Conservation (phyloP, 2,888 invertebrate genomes). For the Ennomos quercinarius region DNA sequence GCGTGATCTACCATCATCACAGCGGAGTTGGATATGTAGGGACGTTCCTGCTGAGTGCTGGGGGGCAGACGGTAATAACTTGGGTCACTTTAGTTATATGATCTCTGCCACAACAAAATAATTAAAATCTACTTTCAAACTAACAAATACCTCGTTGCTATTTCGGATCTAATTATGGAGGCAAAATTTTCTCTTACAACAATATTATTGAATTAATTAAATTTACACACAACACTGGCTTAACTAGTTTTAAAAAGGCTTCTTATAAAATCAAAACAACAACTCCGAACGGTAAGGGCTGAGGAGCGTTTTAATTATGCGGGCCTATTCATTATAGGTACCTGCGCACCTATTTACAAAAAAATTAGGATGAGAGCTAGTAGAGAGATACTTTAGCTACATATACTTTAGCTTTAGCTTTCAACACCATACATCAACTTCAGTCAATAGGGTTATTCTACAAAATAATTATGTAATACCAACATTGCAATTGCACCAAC, state of each 20-base stretch:
- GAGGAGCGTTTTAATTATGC: slow-evolving; percentile 58
- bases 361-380: slow-evolving; percentile 16
- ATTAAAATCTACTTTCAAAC: slow-evolving; percentile 1
- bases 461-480: too few species aligned
- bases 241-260: slow-evolving; percentile 49
- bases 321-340: slow-evolving; percentile 34
- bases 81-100: too few species aligned
- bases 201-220: slow-evolving; percentile 54
- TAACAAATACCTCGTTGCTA: slow-evolving; percentile 14
- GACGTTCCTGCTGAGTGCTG: too few species aligned
- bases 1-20: too few species aligned
- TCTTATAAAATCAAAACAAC: slow-evolving; percentile 56
- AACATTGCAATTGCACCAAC: too few species aligned
- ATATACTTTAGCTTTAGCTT: neutral
- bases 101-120: neutral
- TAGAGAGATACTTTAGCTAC: slow-evolving; percentile 1
- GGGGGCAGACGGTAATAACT: too few species aligned
- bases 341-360: slow-evolving; percentile 17
- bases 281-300: slow-evolving; percentile 39
- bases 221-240: slow-evolving; percentile 53
- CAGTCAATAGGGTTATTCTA: too few species aligned
- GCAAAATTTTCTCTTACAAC: slow-evolving; percentile 19
- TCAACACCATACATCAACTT: too few species aligned
- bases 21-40: too few species aligned
- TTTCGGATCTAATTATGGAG: slow-evolving; percentile 9